Base-by-base conservation (phyloP, 1,140 invertebrate species). In the Bombus waltoni region DNA sequence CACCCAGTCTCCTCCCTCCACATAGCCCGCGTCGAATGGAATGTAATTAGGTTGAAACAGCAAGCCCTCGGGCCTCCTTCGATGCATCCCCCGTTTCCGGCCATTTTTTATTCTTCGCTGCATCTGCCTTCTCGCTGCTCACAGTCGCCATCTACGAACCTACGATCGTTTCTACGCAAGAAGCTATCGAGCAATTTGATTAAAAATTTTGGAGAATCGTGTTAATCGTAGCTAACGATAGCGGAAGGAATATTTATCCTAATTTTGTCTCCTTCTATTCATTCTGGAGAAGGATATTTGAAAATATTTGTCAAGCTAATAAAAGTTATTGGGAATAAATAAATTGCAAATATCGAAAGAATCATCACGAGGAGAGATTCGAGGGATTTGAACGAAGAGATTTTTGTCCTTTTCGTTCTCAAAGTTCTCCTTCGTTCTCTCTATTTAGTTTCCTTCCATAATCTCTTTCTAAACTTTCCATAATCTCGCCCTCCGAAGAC, bases 11-110 rank as follows among this genome's bases (percentile, higher is more conserved):
- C 15, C 42, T 28, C 15, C 28, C 3, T 4, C 42, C 18, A 8
- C 38, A 8, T 71, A 40, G 28, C 68, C 35, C 42, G 28, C 83
- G 44, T 75, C 57, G 78, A 71, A 68, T 83, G 84, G 87, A 89
- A 89, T 89, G 88, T 79, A 89, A 89, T 89, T 89, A 90, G 78
- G 76, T 70, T 83, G 88, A 81, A 88, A 89, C 80, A 82, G 84
- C 47, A 88, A 83, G 66, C 74, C 65, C 79, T 62, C 65, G 70
- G 65, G 75, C 71, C 70, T 75, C 38, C 71, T 74, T 75, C 79
- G 70, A 81, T 68, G 25, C 42, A 53, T 40, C 57, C 77, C 18
- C 18, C 13, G n/a, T 70, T 71, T 79, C 75, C 75, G 57, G 32
- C 15, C 47, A 62, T 59, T 84, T 44, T 57, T 38, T 57, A 22